phyloP scores from a whole-genome alignment of 2,888 invertebrate genomes.

The Autographa gamma region DNA sequence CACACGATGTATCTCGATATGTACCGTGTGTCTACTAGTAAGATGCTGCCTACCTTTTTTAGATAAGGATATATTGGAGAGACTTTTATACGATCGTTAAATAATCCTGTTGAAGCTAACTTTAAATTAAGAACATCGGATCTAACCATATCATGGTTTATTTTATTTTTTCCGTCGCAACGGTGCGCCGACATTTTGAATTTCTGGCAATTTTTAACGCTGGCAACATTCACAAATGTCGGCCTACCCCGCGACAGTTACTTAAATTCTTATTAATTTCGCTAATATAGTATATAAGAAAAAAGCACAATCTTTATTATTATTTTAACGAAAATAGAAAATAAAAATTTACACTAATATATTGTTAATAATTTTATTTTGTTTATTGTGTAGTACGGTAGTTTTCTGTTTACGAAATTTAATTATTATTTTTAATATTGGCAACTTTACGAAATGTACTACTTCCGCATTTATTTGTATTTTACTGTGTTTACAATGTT shows the following conservation, averaged over 20 bases:
- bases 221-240: slow-evolving; percentile 74
- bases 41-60: slow-evolving; percentile 85
- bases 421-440: slow-evolving; percentile 77
- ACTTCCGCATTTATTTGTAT: slow-evolving; percentile 87
- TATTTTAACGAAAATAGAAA: slow-evolving; percentile 79
- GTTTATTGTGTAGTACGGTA: slow-evolving; percentile 76
- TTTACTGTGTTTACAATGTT: slow-evolving; percentile 87
- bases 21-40: slow-evolving; percentile 80
- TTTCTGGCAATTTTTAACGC: slow-evolving; percentile 61
- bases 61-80: slow-evolving; percentile 88
- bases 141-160: slow-evolving; percentile 82
- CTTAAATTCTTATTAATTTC: slow-evolving; percentile 76
- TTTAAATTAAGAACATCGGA: slow-evolving; percentile 86
- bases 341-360: slow-evolving; percentile 81
- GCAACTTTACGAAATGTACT: slow-evolving; percentile 76
- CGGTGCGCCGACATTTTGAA: slow-evolving; percentile 62
- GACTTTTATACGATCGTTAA: slow-evolving; percentile 89
- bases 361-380: slow-evolving; percentile 88
- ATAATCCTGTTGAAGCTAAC: slow-evolving; percentile 87
- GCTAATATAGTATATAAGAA: slow-evolving; percentile 86
- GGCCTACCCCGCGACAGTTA: slow-evolving; percentile 63
- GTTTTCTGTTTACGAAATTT: slow-evolving; percentile 73
- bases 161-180: slow-evolving; percentile 64
- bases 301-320: slow-evolving; percentile 85
- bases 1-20: slow-evolving; percentile 70